Conservation (phyloP, 2,888 invertebrate genomes). For the Copidosoma aretas region DNA sequence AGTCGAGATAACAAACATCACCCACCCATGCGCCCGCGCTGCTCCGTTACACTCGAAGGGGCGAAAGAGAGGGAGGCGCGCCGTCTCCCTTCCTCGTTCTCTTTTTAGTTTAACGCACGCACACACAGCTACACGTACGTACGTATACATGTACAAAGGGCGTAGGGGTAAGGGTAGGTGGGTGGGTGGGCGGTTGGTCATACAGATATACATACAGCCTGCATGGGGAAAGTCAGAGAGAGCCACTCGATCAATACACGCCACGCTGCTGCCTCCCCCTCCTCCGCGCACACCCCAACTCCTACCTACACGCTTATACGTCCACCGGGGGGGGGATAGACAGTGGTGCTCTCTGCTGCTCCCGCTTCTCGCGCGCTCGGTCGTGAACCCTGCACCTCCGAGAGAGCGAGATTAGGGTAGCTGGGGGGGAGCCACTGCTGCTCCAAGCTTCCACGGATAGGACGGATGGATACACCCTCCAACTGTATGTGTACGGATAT, state of each 20-base stretch:
- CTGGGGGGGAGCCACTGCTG: too few species aligned
- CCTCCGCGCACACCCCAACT: too few species aligned
- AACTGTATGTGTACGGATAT: too few species aligned
- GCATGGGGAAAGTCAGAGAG: conserved; percentile 45
- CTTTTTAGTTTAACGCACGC: conserved; percentile 37
- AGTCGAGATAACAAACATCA: conserved; percentile 23
- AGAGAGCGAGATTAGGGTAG: neutral
- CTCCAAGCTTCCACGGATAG: too few species aligned
- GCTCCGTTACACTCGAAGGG: too few species aligned
- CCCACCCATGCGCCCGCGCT: neutral
- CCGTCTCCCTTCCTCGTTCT: conserved; percentile 11
- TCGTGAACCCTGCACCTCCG: conserved; percentile 10
- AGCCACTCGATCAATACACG: conserved; percentile 63
- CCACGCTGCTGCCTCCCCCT: conserved; percentile 59
- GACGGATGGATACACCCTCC: too few species aligned
- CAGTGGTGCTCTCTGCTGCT: conserved; percentile 30
- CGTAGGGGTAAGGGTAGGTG: neutral
- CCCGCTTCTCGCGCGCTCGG: conserved; percentile 6
- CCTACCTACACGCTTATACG: conserved; percentile 43
- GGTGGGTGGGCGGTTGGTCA: too few species aligned
- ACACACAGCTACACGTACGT: conserved; percentile 33
- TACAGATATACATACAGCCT: conserved; percentile 1
- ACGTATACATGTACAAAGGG: too few species aligned
- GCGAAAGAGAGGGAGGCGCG: too few species aligned
- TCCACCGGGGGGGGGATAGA: conserved; percentile 45